These are phyloP conservation scores for Protomyctophum bolini DNA, from an alignment of 2,113 vertebrate genomes.

Conservation along the genomic window DNA sequence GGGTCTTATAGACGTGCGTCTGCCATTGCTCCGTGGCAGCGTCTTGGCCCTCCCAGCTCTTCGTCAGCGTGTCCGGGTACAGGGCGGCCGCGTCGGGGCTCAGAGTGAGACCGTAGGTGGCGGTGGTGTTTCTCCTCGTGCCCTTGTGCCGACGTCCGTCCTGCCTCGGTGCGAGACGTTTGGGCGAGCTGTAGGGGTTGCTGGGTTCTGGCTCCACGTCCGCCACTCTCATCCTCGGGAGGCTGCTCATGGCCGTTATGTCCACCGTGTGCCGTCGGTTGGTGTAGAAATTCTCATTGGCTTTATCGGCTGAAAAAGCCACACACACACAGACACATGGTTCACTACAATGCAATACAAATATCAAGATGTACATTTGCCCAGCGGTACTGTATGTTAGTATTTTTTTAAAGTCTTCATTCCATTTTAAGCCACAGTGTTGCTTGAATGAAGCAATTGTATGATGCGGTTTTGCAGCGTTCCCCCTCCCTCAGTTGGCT, in stretches of 20 bases:
- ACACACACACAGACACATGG: constrained; percentile 23
- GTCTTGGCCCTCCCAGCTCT: constrained; percentile 88
- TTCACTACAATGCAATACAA: constrained; percentile 15
- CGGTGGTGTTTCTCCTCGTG: constrained; percentile 76
- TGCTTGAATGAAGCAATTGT: too few relatives aligned
- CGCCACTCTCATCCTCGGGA: constrained; percentile 86
- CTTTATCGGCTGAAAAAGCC: constrained; percentile 87
- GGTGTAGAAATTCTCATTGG: constrained; percentile 89
- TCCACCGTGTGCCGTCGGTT: constrained; percentile 87
- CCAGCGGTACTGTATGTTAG: neutral
- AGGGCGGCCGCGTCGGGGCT: constrained; percentile 29
- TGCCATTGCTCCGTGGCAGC: constrained; percentile 82
- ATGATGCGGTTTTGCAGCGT: too few relatives aligned
- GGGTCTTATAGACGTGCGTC: constrained; percentile 84
- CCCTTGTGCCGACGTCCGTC: constrained; percentile 86
- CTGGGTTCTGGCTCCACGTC: constrained; percentile 85
- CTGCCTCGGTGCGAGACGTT: constrained; percentile 80
- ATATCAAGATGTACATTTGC: neutral
- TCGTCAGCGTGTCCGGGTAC: constrained; percentile 46
- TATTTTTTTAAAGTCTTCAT: neutral
- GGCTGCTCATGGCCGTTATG: constrained; percentile 86
- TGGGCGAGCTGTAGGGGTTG: constrained; percentile 86
- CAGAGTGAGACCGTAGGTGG: constrained; percentile 75
- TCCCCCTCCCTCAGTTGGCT: too few relatives aligned
- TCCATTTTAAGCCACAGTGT: too few relatives aligned